Conservation (phyloP, 2,113 vertebrate genomes). For the Gobiocypris rarus region DNA sequence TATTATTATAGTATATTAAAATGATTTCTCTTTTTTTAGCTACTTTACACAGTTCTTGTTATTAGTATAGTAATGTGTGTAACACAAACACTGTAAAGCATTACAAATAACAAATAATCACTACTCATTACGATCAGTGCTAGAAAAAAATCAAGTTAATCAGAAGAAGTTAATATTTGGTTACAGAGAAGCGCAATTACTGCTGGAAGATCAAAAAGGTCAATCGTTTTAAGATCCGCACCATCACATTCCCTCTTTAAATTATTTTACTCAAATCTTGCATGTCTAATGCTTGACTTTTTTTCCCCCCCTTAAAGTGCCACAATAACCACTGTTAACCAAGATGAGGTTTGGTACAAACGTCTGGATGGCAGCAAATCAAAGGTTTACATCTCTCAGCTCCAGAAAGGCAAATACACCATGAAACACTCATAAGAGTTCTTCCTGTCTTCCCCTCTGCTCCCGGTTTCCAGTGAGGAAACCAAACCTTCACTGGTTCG, state of each 20-base stretch:
- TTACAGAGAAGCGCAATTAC: not conserved
- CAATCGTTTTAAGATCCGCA: conserved; percentile 2
- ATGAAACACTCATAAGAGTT: conserved; percentile 79
- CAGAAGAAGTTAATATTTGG: not conserved
- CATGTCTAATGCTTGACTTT: not conserved
- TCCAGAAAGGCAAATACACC: conserved; percentile 92
- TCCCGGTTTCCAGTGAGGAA: not conserved
- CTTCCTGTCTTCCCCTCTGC: not conserved
- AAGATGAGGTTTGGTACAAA: conserved; percentile 93
- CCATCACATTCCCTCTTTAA: not conserved
- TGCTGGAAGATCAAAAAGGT: not conserved
- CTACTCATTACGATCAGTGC: not conserved
- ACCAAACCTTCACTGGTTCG: not conserved
- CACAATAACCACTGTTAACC: conserved; percentile 90
- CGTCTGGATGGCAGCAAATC: conserved; percentile 90
- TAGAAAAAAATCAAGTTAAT: not conserved
- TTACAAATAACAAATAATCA: not conserved
- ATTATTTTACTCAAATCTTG: not conserved
- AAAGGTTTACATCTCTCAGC: conserved; percentile 90
- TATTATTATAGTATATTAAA: too few relatives aligned
- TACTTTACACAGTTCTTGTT: not conserved
- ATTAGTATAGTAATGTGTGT: not conserved
- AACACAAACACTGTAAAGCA: not conserved
- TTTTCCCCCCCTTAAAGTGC: conserved; percentile 72
- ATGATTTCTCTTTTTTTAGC: not conserved